Evolutionary conservation across 2,113 vertebrate species (phyloP).

Genomic region (Azemiops feae): DNA sequence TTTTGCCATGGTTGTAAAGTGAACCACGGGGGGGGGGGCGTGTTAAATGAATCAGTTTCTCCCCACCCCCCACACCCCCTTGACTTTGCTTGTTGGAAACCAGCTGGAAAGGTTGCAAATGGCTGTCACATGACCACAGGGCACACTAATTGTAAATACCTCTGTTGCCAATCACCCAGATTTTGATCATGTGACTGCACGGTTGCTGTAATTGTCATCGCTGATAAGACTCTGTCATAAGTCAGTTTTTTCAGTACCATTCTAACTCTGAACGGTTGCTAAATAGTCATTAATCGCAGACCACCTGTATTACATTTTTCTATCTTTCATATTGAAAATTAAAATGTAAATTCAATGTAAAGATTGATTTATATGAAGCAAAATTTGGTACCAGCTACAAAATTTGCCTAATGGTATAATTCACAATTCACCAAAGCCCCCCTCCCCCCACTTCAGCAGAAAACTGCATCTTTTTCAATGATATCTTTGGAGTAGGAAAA

Average conservation of each 20-base stretch:
- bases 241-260: background rate
- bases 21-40: background rate
- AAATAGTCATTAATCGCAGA: background rate
- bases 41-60: background rate
- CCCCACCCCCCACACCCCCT: background rate
- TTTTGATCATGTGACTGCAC: background rate
- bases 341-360: background rate
- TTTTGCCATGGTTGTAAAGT: background rate
- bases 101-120: background rate
- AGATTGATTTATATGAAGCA: background rate
- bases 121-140: background rate
- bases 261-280: background rate
- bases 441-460: background rate
- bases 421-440: background rate
- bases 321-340: background rate
- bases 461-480: background rate
- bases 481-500: background rate
- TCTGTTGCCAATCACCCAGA: background rate
- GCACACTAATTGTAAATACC: background rate
- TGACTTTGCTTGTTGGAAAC: background rate
- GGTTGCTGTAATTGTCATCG: background rate
- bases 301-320: background rate
- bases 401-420: background rate
- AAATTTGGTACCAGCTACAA: background rate
- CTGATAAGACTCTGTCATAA: background rate